Conservation (phyloP, 2,113 vertebrate genomes). For the Falcunculus frontatus region DNA sequence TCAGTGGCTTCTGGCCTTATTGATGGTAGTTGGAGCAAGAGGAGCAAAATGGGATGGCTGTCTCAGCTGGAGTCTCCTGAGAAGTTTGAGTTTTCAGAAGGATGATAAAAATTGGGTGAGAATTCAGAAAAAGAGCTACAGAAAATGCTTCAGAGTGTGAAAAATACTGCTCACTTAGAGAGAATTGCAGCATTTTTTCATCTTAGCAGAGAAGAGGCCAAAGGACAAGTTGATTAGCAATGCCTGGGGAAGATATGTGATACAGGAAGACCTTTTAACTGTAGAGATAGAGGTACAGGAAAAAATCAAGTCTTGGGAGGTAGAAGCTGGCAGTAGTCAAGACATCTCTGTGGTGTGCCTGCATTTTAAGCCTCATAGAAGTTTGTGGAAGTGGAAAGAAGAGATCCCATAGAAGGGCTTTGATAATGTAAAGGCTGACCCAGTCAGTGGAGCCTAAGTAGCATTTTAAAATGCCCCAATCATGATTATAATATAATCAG, state of each 20-base stretch:
- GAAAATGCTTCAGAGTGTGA: not conserved
- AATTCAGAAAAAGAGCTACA: not conserved
- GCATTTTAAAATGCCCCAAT: not conserved
- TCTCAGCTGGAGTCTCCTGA: conserved; percentile 20
- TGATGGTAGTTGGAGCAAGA: not conserved
- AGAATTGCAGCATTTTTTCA: not conserved
- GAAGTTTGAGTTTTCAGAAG: not conserved
- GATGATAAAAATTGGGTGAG: not conserved
- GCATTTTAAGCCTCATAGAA: not conserved
- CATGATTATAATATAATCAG: not conserved
- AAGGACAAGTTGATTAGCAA: not conserved
- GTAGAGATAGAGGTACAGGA: not conserved
- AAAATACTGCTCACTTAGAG: not conserved
- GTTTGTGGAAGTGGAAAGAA: not conserved
- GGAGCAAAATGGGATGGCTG: not conserved
- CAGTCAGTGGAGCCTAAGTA: not conserved
- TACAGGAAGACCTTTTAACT: not conserved
- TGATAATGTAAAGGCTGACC: not conserved
- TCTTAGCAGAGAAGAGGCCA: not conserved
- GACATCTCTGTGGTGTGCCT: not conserved
- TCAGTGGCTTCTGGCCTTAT: conserved; percentile 5
- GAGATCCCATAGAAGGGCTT: not conserved
- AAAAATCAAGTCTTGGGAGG: not conserved
- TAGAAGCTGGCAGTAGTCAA: not conserved
- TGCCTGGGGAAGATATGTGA: not conserved